phyloP scores from a whole-genome alignment of 2,113 vertebrate genomes.

The Psittacus erithacus region DNA sequence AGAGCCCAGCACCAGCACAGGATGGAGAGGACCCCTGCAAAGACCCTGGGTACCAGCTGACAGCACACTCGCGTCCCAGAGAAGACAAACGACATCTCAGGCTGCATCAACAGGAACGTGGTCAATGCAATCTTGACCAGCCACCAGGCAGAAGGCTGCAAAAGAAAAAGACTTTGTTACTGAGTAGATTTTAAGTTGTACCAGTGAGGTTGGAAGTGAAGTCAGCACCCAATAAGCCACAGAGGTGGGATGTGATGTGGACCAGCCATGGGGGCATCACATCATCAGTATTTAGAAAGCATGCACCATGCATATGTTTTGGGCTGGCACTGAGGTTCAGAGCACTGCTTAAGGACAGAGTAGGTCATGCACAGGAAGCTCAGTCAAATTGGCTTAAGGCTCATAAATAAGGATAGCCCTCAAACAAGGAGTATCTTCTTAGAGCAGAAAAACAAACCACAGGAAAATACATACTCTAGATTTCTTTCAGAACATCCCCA shows the following conservation, averaged over 20 bases:
- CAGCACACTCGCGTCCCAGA: rapidly evolving
- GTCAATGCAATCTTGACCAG: neutral
- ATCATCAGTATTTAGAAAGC: neutral
- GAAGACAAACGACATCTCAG: rapidly evolving
- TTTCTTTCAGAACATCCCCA: neutral
- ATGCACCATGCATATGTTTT: rapidly evolving
- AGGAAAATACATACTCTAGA: neutral
- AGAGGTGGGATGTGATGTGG: rapidly evolving
- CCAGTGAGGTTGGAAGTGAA: neutral
- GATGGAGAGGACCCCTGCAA: neutral
- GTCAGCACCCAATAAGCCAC: neutral
- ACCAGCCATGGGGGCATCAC: neutral
- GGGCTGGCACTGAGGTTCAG: neutral
- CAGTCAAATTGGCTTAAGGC: neutral
- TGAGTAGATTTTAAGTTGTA: neutral
- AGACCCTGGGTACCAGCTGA: neutral
- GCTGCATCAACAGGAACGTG: rapidly evolving
- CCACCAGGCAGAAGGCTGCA: neutral
- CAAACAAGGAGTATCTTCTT: neutral
- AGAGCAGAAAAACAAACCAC: neutral
- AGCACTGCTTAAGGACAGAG: neutral
- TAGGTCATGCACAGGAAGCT: neutral
- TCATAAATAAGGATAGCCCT: neutral
- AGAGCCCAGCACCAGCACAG: neutral
- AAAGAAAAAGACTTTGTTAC: neutral